These are phyloP conservation scores for Osedax fenrisi DNA, from an alignment of 2,888 invertebrate species.

Conservation along the genomic window DNA sequence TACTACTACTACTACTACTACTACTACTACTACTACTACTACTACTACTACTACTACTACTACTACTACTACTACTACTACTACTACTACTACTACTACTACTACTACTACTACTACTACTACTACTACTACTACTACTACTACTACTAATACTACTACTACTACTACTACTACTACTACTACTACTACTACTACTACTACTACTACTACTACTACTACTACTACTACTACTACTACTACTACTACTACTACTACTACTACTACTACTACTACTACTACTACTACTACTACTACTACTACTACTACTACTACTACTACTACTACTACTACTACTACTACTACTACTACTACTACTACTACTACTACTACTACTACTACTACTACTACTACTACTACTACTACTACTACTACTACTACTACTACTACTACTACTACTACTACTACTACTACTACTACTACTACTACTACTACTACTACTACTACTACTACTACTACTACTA, in stretches of 20 bases:
- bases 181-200: not conserved
- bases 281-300: constrained; percentile 19
- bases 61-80: constrained; percentile 30
- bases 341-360: constrained; percentile 15
- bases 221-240: not conserved
- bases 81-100: constrained; percentile 29
- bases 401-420: constrained; percentile 14
- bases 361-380: constrained; percentile 19
- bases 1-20: constrained; percentile 31
- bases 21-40: constrained; percentile 29
- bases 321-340: constrained; percentile 20
- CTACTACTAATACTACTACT: constrained; percentile 20
- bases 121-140: constrained; percentile 29
- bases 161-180: not conserved
- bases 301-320: constrained; percentile 19
- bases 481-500: constrained; percentile 6
- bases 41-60: constrained; percentile 30
- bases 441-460: constrained; percentile 10
- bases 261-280: constrained; percentile 13
- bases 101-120: constrained; percentile 30
- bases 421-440: not conserved
- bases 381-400: constrained; percentile 19
- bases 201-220: not conserved
- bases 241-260: not conserved
- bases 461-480: constrained; percentile 8